A percentile compares a stretch with the other conserved stretches of the same genome.
These are phyloP conservation scores for Corythornis madagascariensis DNA, from an alignment of 2,113 vertebrate genomes.

Conservation along the genomic window DNA sequence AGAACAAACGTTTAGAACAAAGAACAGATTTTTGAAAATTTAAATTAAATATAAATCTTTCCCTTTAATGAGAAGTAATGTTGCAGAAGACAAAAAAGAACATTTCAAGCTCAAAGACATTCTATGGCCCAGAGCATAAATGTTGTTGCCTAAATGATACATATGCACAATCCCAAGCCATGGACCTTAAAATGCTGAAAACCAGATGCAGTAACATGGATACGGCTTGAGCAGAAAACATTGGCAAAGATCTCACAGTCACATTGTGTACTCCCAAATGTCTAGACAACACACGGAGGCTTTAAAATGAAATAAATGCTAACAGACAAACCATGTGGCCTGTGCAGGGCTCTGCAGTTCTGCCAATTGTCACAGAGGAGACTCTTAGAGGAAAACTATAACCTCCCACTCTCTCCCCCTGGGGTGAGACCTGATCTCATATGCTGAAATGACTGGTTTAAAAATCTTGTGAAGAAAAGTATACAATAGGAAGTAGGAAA, in stretches of 20 bases:
- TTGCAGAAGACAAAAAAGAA: not conserved
- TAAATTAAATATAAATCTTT: not conserved
- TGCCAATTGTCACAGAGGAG: conserved; percentile 38
- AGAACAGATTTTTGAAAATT: not conserved
- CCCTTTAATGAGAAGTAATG: not conserved
- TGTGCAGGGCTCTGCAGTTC: not conserved
- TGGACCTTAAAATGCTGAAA: conserved; percentile 5
- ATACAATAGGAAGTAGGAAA: conserved; percentile 27
- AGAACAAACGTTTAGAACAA: not conserved
- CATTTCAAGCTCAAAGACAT: not conserved
- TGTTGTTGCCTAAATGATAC: not conserved
- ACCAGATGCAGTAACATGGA: conserved; percentile 15
- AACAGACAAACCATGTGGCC: conserved; percentile 47
- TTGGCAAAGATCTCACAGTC: conserved; percentile 9
- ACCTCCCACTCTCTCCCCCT: not conserved
- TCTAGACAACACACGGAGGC: conserved; percentile 56
- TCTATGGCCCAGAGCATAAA: not conserved
- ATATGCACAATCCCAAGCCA: not conserved
- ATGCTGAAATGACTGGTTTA: not conserved
- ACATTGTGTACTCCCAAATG: conserved; percentile 44
- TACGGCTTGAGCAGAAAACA: conserved; percentile 11
- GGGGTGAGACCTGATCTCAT: conserved; percentile 25
- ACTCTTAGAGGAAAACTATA: not conserved
- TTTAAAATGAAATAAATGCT: conserved; percentile 57
- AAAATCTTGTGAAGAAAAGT: conserved; percentile 7